Conservation (phyloP, 2,113 vertebrate species). For the Neolamprologus variostigma region DNA sequence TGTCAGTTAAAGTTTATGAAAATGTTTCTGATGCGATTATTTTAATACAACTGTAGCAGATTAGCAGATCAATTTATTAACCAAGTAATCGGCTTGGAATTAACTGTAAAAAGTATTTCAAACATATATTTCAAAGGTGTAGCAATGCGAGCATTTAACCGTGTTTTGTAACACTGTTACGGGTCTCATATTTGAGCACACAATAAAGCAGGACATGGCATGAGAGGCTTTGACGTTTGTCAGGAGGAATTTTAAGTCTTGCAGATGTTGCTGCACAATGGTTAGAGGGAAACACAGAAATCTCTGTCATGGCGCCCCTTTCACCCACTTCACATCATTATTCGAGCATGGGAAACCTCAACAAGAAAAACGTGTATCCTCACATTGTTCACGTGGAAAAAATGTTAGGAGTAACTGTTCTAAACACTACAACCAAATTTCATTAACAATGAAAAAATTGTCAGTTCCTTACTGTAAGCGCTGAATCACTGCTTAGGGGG, state of each 20-base stretch:
- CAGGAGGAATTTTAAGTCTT: neutral
- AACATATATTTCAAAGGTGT: neutral
- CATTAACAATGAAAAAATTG: slow-evolving; percentile 14
- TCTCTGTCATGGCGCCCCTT: neutral
- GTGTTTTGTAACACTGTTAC: neutral
- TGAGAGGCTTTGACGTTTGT: neutral
- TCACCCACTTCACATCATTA: slow-evolving; percentile 22
- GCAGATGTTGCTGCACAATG: neutral
- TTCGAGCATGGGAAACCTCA: slow-evolving; percentile 15
- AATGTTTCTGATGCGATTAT: neutral
- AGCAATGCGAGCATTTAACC: neutral
- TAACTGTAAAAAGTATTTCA: neutral
- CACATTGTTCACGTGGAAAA: slow-evolving; percentile 49
- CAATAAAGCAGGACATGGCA: neutral
- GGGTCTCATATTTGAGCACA: neutral
- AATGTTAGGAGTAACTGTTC: slow-evolving; percentile 14
- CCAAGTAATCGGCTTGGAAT: neutral
- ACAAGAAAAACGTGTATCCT: slow-evolving; percentile 45
- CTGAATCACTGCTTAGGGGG: neutral
- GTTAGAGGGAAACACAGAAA: neutral
- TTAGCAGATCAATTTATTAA: neutral
- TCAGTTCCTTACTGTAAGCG: neutral
- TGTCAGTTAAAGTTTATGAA: neutral
- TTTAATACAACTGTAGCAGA: neutral
- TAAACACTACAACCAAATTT: slow-evolving; percentile 46